These are phyloP conservation scores for Acrobasis consociella DNA, from an alignment of 2,888 invertebrate genomes.

Conservation along the genomic window DNA sequence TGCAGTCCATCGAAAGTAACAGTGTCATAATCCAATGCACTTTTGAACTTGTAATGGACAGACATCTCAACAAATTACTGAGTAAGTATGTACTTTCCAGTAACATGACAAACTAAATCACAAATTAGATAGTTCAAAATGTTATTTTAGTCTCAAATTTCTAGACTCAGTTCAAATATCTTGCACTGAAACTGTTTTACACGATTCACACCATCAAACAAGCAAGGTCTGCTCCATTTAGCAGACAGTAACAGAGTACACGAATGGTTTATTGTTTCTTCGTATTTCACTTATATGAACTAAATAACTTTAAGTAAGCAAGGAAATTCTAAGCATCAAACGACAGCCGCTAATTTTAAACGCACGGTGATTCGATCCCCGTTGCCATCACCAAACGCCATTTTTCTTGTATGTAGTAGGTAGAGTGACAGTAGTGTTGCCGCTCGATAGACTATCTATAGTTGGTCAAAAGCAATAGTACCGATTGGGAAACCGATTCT, in stretches of 20 bases:
- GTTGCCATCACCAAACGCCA: too few species aligned
- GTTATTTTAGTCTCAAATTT: too few species aligned
- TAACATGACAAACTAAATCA: conserved; percentile 31
- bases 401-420: too few species aligned
- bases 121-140: too few species aligned
- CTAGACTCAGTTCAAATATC: not conserved
- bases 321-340: too few species aligned
- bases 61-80: conserved; percentile 85
- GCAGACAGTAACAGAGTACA: not conserved
- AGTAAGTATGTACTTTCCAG: conserved; percentile 17
- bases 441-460: too few species aligned
- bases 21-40: conserved; percentile 97
- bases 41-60: conserved; percentile 99
- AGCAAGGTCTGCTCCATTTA: not conserved
- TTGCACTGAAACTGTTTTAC: not conserved
- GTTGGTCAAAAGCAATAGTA: too few species aligned
- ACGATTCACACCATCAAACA: not conserved
- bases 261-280: not conserved
- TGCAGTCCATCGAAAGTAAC: conserved; percentile 98
- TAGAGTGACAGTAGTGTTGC: too few species aligned
- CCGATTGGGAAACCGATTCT: too few species aligned
- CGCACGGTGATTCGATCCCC: too few species aligned
- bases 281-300: not conserved
- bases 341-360: too few species aligned
- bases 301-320: not conserved